Evolutionary conservation across 2,113 vertebrate genomes (phyloP).

Genomic region (Nannobrachium achirus): DNA sequence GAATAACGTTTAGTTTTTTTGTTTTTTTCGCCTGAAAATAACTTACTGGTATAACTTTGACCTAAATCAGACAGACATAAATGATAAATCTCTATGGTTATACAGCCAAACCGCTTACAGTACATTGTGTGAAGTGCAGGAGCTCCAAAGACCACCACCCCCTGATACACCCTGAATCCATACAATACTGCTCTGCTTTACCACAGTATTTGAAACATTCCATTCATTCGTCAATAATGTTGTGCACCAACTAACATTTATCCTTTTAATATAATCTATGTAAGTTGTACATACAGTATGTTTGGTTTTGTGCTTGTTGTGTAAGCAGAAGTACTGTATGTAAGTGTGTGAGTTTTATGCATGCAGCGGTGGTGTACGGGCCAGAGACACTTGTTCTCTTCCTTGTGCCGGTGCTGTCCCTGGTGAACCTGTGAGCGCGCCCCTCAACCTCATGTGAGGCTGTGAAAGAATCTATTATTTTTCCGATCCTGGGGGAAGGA

Average conservation of each 20-base stretch:
- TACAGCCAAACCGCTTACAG: too few relatives aligned
- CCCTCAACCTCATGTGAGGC: constrained; percentile 83
- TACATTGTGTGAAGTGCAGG: too few relatives aligned
- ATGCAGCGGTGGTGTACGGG: constrained; percentile 52
- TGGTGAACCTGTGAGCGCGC: constrained; percentile 79
- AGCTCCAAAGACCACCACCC: too few relatives aligned
- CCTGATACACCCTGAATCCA: too few relatives aligned
- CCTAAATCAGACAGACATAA: too few relatives aligned
- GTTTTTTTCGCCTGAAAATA: too few relatives aligned
- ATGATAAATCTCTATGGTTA: too few relatives aligned
- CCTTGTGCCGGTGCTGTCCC: constrained; percentile 83
- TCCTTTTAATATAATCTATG: neutral
- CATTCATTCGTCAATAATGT: neutral
- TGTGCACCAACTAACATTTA: constrained; percentile 3
- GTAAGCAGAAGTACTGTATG: too few relatives aligned
- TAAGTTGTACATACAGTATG: neutral
- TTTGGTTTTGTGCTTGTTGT: constrained; percentile 17
- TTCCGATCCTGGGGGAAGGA: constrained; percentile 82
- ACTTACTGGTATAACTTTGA: too few relatives aligned
- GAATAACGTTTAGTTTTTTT: too few relatives aligned
- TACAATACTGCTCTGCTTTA: too few relatives aligned
- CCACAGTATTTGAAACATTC: too few relatives aligned
- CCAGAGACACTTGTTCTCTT: constrained; percentile 74
- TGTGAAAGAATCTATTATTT: constrained; percentile 91
- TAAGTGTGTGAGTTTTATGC: constrained; percentile 24